Base-by-base conservation (phyloP, 2,888 invertebrate genomes). In the Parelbella ahira region DNA sequence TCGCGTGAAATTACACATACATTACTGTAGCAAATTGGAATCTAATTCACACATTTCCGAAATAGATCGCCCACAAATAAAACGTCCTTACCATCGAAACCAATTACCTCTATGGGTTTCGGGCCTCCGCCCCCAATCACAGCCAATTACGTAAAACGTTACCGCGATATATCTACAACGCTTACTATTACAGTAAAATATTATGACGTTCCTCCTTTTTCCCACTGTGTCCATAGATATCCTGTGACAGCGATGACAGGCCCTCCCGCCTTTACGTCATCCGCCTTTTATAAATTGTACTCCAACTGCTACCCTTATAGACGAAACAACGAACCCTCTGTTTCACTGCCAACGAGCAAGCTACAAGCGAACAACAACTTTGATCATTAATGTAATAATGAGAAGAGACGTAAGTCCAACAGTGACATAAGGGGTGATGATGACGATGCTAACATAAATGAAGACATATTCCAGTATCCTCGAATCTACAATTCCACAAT, bases 281-380 rank as follows among this genome's bases (percentile, higher is more conserved):
- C 73, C 76, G 70, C 69, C 75, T 77, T 75, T 79, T 73, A 77
- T 76, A 82, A 86, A 79, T 81, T 79, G 78, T 69, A 60, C 58
- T 59, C 60, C 65, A 68, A 65, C 76, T 78, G 30, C 32, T 39
- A 39, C 39, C 39, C 39, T 39, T 24, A 27, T 20, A 30, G 37
- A 15, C 27, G 5, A 6, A 10, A 27, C 10, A 1, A 13, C 13
- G 13, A 27, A 7, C 2, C 13, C 1, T 13, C 6, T n/a, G 2
- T 6, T 2, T 4, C 5, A 12, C 27, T 13, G n/a, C n/a, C n/a
- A n/a, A n/a, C n/a, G n/a, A n/a, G n/a, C n/a, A 3, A 15, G 15
- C 2, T 15, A 9, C 7, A 1, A 25, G 25, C 19, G 13, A 21
- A n/a, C n/a, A n/a, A n/a, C n/a, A n/a, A n/a, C n/a, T n/a, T n/a